These are phyloP conservation scores for Calephelis perditalis DNA, from an alignment of 2,888 invertebrate genomes.

Conservation along the genomic window DNA sequence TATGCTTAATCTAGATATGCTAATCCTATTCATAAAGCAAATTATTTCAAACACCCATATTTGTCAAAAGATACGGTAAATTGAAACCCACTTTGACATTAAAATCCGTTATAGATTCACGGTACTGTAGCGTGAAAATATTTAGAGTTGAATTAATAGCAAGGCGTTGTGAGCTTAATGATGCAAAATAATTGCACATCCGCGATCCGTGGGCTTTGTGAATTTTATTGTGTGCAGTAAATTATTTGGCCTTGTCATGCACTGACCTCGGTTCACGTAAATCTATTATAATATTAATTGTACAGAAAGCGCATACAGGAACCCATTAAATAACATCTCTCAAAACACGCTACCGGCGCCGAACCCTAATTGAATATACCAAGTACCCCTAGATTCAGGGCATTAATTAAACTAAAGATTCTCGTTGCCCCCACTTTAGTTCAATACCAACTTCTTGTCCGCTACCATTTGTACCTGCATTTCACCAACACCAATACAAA, in stretches of 20 bases:
- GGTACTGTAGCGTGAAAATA: slow-evolving; percentile 9
- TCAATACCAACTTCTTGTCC: slow-evolving; percentile 37
- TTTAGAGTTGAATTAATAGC: slow-evolving; percentile 15
- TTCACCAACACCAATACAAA: slow-evolving; percentile 49
- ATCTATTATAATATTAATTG: slow-evolving; percentile 51
- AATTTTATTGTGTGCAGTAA: slow-evolving; percentile 35
- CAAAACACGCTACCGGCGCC: slow-evolving; percentile 68
- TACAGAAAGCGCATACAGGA: slow-evolving; percentile 49
- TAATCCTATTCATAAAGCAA: too few species aligned
- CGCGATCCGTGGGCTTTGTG: slow-evolving; percentile 30
- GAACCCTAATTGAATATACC: slow-evolving; percentile 67
- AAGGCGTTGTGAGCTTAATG: slow-evolving; percentile 26
- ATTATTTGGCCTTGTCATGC: slow-evolving; percentile 36
- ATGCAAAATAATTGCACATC: slow-evolving; percentile 32
- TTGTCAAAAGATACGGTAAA: too few species aligned
- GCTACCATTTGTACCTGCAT: slow-evolving; percentile 46
- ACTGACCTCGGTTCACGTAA: slow-evolving; percentile 41
- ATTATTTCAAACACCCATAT: too few species aligned
- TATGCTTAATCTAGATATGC: too few species aligned
- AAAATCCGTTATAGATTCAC: slow-evolving; percentile 1
- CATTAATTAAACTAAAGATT: slow-evolving; percentile 74
- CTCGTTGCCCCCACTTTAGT: slow-evolving; percentile 62
- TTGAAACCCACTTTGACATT: neutral
- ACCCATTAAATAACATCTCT: slow-evolving; percentile 61
- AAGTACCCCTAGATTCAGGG: slow-evolving; percentile 60